Conservation (phyloP, 2,888 invertebrate genomes). For the Sphecodes monilicornis region DNA sequence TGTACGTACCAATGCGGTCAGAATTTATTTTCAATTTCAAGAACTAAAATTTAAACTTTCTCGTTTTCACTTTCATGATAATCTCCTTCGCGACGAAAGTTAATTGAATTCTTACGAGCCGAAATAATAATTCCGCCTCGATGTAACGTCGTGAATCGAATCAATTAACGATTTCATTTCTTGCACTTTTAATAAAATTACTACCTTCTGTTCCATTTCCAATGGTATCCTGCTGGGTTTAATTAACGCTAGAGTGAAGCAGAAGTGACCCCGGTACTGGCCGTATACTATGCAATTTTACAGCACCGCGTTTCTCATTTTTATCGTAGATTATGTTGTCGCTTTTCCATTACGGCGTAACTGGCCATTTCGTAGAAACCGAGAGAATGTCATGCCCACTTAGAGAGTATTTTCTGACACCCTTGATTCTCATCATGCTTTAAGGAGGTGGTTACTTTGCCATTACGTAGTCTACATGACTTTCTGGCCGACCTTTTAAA, state of each 20-base stretch:
- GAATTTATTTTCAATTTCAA: neutral
- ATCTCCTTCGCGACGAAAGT: neutral
- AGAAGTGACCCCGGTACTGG: too few relatives aligned
- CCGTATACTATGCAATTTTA: neutral
- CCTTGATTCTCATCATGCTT: constrained; percentile 7
- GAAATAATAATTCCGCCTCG: neutral
- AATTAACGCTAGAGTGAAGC: constrained; percentile 22
- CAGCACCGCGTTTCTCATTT: neutral
- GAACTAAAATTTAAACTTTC: neutral
- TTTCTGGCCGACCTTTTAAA: neutral
- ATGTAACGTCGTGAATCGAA: neutral
- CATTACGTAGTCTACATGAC: neutral
- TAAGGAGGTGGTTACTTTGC: constrained; percentile 4
- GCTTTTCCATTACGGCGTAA: neutral
- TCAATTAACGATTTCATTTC: constrained; percentile 1
- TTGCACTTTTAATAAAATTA: constrained; percentile 6
- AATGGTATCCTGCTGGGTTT: neutral
- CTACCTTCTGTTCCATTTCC: neutral
- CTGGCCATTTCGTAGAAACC: neutral
- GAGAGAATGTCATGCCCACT: constrained; percentile 8
- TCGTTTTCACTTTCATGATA: neutral
- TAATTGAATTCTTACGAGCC: neutral
- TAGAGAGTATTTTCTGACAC: constrained; percentile 13
- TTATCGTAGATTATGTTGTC: constrained; percentile 22
- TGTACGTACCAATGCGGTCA: neutral